Evolutionary conservation across 2,888 invertebrate species (phyloP), one percentile per base, ranked within the genome.

Genomic region (Cordilura impudica): DNA sequence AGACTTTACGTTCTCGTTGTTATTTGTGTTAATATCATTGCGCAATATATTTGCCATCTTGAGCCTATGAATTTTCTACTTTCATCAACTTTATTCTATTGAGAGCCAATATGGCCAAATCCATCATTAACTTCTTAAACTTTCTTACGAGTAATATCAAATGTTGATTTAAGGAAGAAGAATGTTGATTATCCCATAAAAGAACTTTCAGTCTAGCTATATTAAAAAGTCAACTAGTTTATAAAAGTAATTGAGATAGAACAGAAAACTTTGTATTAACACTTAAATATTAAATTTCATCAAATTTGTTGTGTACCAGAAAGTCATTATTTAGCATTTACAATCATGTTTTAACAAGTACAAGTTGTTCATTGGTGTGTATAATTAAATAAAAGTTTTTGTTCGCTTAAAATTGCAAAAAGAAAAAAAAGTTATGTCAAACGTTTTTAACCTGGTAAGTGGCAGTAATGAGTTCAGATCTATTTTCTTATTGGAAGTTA

Each of bases 261-360:
- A 5, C 39, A 26, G 54, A 35, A 63, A 51, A 39, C 31, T 56
- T 51, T 47, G 43, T 26, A 29, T 47, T 39, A 63, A 79, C 67
- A 67, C 75, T 79, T 79, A 75, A 67, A 79, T 72, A 58, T 79
- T 69, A 67, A 75, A 75, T 79, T 63, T 61, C 71, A 79, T 79
- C 79, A 79, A 79, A 79, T 79, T 51, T 79, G 56, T 45, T 79
- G 79, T 79, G 79, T 75, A 67, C 74, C 66, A 60, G 51, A 51
- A 56, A 19, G 19, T 71, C 54, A 51, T 74, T 56, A 29, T 63
- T 61, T 51, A 63, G 54, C 66, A 75, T 79, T 79, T 77, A 71
- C 77, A 77, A 66, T 71, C 12, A 71, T 56, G 45, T 14, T 51
- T 49, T 39, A 18, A 14, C 18, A 70, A 65, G 16, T 61, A 31